Conservation (phyloP, 2,113 vertebrate genomes). For the Suncus etruscus region DNA sequence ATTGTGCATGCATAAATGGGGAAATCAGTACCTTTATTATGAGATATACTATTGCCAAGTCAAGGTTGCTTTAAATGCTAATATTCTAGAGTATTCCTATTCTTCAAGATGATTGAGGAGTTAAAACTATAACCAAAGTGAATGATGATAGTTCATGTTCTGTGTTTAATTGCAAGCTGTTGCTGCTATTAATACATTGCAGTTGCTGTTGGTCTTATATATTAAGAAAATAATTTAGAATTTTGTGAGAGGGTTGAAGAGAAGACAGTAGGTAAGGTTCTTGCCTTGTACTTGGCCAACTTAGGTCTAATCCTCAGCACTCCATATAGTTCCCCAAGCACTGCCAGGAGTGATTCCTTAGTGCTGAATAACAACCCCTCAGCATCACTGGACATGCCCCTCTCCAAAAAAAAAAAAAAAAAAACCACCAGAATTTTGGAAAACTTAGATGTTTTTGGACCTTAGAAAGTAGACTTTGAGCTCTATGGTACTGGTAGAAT, state of each 20-base stretch:
- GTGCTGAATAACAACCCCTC: too few species aligned
- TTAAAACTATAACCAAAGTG: constrained; percentile 79
- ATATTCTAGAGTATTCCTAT: constrained; percentile 68
- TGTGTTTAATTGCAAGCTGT: constrained; percentile 82
- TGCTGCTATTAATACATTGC: constrained; percentile 81
- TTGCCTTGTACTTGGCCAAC: too few species aligned
- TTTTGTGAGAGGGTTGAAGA: constrained; percentile 27
- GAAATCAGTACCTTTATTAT: constrained; percentile 84
- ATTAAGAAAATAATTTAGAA: constrained; percentile 78
- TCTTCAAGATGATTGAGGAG: constrained; percentile 83
- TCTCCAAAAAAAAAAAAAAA: too few species aligned
- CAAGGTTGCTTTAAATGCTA: constrained; percentile 84
- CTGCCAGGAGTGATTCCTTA: too few species aligned
- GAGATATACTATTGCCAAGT: constrained; percentile 82
- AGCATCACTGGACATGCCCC: too few species aligned
- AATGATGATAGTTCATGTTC: constrained; percentile 79
- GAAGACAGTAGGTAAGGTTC: too few species aligned
- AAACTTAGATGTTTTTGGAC: constrained; percentile 85
- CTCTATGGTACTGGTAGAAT: constrained; percentile 80
- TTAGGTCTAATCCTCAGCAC: too few species aligned
- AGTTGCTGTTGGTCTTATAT: constrained; percentile 80
- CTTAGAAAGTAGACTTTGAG: constrained; percentile 83
- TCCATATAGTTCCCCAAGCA: too few species aligned
- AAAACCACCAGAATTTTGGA: constrained; percentile 74
- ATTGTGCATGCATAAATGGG: constrained; percentile 84